Evolutionary conservation across 1,140 invertebrate genomes (phyloP).

Genomic region (Venustaconcha ellipsiformis): DNA sequence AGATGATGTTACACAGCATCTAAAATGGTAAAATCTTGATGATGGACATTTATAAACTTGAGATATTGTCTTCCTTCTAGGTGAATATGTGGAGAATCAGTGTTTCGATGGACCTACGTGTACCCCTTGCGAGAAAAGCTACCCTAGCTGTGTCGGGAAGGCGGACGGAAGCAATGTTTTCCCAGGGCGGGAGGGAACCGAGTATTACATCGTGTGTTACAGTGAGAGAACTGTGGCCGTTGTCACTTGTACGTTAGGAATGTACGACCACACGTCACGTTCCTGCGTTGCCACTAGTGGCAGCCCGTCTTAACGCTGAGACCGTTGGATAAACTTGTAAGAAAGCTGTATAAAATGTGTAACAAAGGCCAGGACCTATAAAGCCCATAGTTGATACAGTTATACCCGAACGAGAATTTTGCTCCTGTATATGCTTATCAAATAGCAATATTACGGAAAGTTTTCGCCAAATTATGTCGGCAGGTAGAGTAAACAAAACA

Average conservation of each 20-base stretch:
- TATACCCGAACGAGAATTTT: too few relatives aligned
- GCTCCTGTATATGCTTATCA: too few relatives aligned
- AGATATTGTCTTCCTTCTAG: conserved; percentile 29
- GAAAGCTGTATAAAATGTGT: too few relatives aligned
- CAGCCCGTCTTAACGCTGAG: conserved; percentile 20
- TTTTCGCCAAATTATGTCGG: too few relatives aligned
- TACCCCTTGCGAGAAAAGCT: conserved; percentile 45
- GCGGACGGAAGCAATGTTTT: conserved; percentile 54
- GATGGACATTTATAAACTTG: too few relatives aligned
- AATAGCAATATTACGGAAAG: too few relatives aligned
- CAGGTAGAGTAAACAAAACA: too few relatives aligned
- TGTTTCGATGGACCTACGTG: conserved; percentile 44
- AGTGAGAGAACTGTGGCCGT: conserved; percentile 49
- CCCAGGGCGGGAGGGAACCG: conserved; percentile 43
- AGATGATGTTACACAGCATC: too few relatives aligned
- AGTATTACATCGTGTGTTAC: conserved; percentile 52
- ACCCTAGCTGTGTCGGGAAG: conserved; percentile 52
- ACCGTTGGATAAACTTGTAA: background rate
- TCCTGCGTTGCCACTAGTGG: conserved; percentile 13
- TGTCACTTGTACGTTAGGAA: conserved; percentile 42
- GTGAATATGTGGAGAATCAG: conserved; percentile 55
- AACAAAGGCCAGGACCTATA: too few relatives aligned
- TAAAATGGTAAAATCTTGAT: too few relatives aligned
- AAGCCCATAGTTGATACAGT: too few relatives aligned
- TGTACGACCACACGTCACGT: conserved; percentile 37